phyloP scores from a whole-genome alignment of 2,113 vertebrate genomes.

The Pipra filicauda region DNA sequence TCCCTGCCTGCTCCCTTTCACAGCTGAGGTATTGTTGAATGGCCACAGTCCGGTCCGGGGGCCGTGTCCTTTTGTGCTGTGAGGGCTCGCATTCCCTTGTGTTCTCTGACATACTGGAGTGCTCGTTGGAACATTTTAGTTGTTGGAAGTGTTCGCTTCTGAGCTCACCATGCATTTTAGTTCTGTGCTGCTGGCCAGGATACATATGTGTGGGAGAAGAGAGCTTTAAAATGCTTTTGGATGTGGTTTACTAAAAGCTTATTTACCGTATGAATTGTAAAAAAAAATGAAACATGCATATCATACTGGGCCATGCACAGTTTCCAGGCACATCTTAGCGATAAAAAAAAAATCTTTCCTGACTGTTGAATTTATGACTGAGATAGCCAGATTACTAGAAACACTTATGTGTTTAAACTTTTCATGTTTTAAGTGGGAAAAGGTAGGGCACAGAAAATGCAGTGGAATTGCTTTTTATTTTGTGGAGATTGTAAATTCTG shows the following conservation, averaged over 20 bases:
- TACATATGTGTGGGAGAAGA: background rate
- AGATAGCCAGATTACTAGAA: conserved; percentile 58
- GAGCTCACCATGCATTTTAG: background rate
- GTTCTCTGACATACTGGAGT: background rate
- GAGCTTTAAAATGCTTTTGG: background rate
- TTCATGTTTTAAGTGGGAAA: background rate
- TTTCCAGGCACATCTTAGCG: background rate
- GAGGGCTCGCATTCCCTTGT: background rate
- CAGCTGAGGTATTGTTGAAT: background rate
- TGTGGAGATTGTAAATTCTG: conserved; percentile 50
- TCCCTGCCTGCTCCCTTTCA: background rate
- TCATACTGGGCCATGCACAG: background rate
- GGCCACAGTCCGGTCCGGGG: background rate
- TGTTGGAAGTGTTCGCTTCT: background rate
- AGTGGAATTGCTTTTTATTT: conserved; percentile 31
- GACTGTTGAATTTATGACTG: conserved; percentile 36
- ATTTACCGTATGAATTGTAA: background rate
- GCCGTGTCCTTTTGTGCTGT: background rate
- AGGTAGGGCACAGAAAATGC: conserved; percentile 3
- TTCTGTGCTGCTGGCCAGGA: background rate
- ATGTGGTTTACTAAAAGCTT: background rate
- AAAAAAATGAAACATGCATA: fast-evolving
- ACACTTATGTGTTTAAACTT: conserved; percentile 35
- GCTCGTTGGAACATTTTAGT: background rate
- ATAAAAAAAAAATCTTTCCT: background rate